These are phyloP conservation scores for Pachymerium ferrugineum DNA, from an alignment of 2,888 invertebrate genomes.

Conservation along the genomic window DNA sequence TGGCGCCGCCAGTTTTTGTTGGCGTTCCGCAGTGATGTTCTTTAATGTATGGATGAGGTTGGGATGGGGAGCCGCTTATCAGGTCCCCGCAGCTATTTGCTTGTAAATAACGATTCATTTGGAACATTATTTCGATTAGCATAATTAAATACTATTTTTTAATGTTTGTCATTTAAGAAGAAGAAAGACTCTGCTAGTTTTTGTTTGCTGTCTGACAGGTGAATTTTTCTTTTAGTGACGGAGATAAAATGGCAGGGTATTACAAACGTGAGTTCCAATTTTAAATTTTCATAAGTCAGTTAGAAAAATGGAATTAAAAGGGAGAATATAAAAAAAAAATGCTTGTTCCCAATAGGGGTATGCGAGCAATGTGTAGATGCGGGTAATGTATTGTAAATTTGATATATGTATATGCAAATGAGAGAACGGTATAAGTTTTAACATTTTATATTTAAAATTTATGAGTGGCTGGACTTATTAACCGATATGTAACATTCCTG, in stretches of 20 bases:
- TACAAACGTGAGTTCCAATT: too few relatives aligned
- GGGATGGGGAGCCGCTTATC: slow-evolving; percentile 27
- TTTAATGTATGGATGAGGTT: slow-evolving; percentile 23
- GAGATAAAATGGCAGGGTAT: background rate
- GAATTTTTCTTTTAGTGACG: slow-evolving; percentile 16
- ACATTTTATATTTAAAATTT: too few relatives aligned
- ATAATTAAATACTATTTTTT: slow-evolving; percentile 23
- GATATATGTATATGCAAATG: too few relatives aligned
- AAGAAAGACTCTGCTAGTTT: background rate
- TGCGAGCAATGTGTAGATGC: too few relatives aligned
- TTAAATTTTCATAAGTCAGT: too few relatives aligned
- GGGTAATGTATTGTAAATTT: too few relatives aligned
- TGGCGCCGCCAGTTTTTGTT: slow-evolving; percentile 23
- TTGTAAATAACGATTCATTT: slow-evolving; percentile 27
- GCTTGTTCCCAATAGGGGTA: too few relatives aligned
- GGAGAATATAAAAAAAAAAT: too few relatives aligned
- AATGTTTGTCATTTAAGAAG: slow-evolving; percentile 15
- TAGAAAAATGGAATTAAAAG: too few relatives aligned
- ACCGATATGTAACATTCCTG: too few relatives aligned
- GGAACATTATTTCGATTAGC: slow-evolving; percentile 25
- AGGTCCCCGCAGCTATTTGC: slow-evolving; percentile 27
- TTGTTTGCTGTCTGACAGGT: slow-evolving; percentile 20
- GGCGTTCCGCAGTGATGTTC: slow-evolving; percentile 25
- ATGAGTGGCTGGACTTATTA: too few relatives aligned
- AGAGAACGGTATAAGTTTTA: too few relatives aligned